phyloP scores from a whole-genome alignment of 2,888 invertebrate species.

The Andrena bucephala region DNA sequence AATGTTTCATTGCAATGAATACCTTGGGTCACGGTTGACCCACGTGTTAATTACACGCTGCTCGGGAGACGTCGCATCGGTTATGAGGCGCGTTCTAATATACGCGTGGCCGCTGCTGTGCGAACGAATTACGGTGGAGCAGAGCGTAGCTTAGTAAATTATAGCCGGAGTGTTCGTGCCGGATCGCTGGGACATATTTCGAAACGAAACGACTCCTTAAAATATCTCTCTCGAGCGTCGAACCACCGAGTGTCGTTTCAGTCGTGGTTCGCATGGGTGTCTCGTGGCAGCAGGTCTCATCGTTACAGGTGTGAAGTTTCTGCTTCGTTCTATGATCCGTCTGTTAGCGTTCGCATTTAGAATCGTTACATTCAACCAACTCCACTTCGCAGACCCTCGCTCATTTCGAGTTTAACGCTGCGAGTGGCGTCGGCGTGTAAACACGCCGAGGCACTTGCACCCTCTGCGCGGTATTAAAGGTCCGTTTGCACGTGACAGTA shows the following conservation, averaged over 20 bases:
- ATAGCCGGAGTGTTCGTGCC: conserved; percentile 8
- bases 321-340: conserved; percentile 23
- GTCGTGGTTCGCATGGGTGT: conserved; percentile 46
- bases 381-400: neutral
- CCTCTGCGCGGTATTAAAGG: no score
- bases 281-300: conserved; percentile 40
- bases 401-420: no score
- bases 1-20: no score
- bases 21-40: no score
- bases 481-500: no score
- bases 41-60: neutral
- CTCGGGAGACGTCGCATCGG: neutral
- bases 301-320: conserved; percentile 69
- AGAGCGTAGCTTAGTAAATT: neutral
- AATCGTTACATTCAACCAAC: conserved; percentile 21
- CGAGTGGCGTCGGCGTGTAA: no score
- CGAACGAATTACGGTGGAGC: neutral
- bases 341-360: conserved; percentile 72
- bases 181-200: conserved; percentile 38
- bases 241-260: conserved; percentile 5
- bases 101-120: neutral
- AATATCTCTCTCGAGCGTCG: conserved; percentile 54
- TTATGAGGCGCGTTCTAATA: neutral
- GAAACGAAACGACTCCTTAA: conserved; percentile 45
- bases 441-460: no score